These are phyloP conservation scores for Solen grandis DNA, from an alignment of 1,140 invertebrate genomes.

Conservation along the genomic window DNA sequence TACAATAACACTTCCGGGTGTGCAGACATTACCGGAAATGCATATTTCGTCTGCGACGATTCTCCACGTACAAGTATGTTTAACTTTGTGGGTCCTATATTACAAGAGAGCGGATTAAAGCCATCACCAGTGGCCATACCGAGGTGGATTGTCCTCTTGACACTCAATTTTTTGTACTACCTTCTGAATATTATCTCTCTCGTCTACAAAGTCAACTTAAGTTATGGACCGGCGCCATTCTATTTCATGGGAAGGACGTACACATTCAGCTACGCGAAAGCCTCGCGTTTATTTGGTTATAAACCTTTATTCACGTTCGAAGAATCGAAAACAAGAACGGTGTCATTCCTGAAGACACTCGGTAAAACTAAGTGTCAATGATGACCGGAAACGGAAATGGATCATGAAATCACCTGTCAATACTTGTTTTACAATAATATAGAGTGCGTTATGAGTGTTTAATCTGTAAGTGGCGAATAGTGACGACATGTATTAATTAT, in stretches of 20 bases:
- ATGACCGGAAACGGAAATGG: too few species aligned
- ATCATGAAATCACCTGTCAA: too few species aligned
- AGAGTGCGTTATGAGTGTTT: too few species aligned
- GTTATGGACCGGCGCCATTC: not conserved
- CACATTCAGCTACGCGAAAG: not conserved
- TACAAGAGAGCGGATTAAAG: not conserved
- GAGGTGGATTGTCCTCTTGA: not conserved
- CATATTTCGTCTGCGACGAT: not conserved
- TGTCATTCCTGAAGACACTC: not conserved
- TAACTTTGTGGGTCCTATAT: not conserved
- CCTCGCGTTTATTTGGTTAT: not conserved
- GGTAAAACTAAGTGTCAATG: too few species aligned
- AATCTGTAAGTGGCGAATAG: too few species aligned
- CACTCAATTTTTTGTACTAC: not conserved
- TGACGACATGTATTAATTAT: too few species aligned
- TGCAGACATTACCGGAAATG: conserved; percentile 4
- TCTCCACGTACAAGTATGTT: not conserved
- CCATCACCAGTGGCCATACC: not conserved
- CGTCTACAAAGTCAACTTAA: not conserved
- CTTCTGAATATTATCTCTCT: not conserved
- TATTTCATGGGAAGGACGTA: not conserved
- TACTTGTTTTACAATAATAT: too few species aligned
- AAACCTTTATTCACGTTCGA: not conserved
- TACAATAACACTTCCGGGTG: not conserved
- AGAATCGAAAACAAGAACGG: not conserved